These are phyloP conservation scores for Bombus ignitus DNA, from an alignment of 1,140 invertebrate genomes.

Conservation along the genomic window DNA sequence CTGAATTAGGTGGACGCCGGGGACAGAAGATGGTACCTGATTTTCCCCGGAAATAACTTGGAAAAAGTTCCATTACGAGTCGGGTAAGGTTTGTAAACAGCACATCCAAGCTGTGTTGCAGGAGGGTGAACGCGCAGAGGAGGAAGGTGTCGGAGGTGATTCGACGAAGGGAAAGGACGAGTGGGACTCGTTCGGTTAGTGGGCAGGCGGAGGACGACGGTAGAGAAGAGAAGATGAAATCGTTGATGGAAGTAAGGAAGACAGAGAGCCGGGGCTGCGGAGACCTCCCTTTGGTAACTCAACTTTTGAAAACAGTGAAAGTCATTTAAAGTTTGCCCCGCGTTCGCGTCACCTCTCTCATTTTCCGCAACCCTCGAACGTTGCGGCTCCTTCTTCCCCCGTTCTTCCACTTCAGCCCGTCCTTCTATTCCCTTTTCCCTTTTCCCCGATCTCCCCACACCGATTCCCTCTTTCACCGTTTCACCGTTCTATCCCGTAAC, in stretches of 20 bases:
- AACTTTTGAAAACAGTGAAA: slow-evolving; percentile 80
- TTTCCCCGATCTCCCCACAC: background rate
- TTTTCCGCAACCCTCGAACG: slow-evolving; percentile 67
- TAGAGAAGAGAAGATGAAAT: background rate
- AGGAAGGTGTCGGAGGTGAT: slow-evolving; percentile 64
- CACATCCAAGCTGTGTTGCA: slow-evolving; percentile 50
- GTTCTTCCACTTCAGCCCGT: slow-evolving; percentile 49
- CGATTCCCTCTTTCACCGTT: background rate
- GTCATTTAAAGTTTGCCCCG: slow-evolving; percentile 78
- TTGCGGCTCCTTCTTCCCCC: slow-evolving; percentile 44
- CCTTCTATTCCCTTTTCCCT: slow-evolving; percentile 9
- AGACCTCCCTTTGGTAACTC: slow-evolving; percentile 71
- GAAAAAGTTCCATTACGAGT: slow-evolving; percentile 72
- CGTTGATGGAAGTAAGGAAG: slow-evolving; percentile 28
- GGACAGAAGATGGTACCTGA: slow-evolving; percentile 18
- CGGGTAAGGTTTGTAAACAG: slow-evolving; percentile 73
- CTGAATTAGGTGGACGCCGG: background rate
- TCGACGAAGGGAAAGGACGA: slow-evolving; percentile 60
- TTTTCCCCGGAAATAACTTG: slow-evolving; percentile 62
- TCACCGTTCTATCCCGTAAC: slow-evolving; percentile 7
- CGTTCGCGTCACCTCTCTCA: slow-evolving; percentile 70
- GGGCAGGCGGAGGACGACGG: background rate
- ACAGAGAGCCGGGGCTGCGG: slow-evolving; percentile 32
- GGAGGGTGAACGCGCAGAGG: slow-evolving; percentile 25
- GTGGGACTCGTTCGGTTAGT: slow-evolving; percentile 41